phyloP scores from a whole-genome alignment of 2,113 vertebrate genomes.

The Hemiprocne comata region DNA sequence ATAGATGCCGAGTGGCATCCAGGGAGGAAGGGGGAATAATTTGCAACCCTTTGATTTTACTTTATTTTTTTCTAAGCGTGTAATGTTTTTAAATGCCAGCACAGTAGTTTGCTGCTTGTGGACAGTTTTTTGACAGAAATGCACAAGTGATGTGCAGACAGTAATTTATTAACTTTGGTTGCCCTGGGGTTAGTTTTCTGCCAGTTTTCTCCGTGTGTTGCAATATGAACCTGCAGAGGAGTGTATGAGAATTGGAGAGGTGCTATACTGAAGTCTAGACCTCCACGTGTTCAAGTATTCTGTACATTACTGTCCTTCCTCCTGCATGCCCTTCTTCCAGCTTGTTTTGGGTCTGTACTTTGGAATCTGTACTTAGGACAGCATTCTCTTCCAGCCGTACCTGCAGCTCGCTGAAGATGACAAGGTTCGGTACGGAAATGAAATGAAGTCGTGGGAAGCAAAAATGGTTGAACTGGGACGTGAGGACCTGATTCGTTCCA shows the following conservation, averaged over 20 bases:
- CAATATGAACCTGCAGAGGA: neutral
- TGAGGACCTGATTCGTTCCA: slow-evolving; percentile 81
- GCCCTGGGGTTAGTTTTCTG: neutral
- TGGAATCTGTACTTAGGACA: too few relatives aligned
- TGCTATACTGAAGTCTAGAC: neutral
- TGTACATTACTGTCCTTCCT: neutral
- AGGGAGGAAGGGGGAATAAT: neutral
- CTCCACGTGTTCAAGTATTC: neutral
- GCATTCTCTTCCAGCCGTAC: slow-evolving; percentile 82
- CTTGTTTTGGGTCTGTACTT: neutral
- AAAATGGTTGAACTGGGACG: slow-evolving; percentile 90
- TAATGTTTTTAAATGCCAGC: neutral
- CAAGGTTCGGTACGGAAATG: slow-evolving; percentile 88
- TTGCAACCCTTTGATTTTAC: neutral
- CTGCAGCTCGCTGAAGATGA: slow-evolving; percentile 90
- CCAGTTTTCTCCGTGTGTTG: neutral
- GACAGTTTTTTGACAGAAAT: neutral
- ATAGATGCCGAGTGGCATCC: neutral
- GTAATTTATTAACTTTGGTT: neutral
- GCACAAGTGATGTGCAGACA: neutral
- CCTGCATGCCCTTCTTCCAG: neutral
- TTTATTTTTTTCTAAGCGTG: neutral
- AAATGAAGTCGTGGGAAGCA: slow-evolving; percentile 90
- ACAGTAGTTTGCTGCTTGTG: neutral
- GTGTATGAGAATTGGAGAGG: neutral